phyloP scores from a whole-genome alignment of 1,140 invertebrate genomes.

The Hirudo medicinalis region DNA sequence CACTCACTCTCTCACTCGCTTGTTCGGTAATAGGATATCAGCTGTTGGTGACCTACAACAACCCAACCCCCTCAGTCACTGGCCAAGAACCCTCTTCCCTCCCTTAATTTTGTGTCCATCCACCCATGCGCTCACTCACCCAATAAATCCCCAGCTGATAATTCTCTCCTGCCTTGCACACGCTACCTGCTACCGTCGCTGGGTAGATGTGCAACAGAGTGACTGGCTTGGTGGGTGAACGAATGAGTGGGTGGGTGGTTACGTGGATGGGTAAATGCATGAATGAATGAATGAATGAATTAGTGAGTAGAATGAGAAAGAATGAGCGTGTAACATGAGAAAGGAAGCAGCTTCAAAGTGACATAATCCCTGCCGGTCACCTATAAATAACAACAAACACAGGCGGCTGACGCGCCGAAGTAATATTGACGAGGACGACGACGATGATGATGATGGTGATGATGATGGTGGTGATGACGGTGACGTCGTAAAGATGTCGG shows the following conservation, averaged over 20 bases:
- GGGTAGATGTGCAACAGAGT: neutral
- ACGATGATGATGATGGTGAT: too few relatives aligned
- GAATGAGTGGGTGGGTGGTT: neutral
- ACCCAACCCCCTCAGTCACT: neutral
- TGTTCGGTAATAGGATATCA: conserved; percentile 26
- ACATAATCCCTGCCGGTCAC: too few relatives aligned
- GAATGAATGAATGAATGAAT: neutral
- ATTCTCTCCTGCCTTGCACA: neutral
- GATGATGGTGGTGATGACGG: too few relatives aligned
- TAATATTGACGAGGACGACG: too few relatives aligned
- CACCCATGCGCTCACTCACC: conserved; percentile 21
- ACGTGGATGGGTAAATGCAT: neutral
- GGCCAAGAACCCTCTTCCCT: conserved; percentile 16
- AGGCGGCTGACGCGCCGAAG: too few relatives aligned
- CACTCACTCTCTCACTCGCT: conserved; percentile 14
- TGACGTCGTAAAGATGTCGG: too few relatives aligned
- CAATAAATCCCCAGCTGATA: conserved; percentile 2
- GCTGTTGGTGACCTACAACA: neutral
- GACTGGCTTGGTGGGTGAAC: neutral
- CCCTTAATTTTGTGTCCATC: conserved; percentile 20
- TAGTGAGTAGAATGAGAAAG: too few relatives aligned
- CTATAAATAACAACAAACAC: too few relatives aligned
- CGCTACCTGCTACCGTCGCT: neutral
- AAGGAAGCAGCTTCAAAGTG: too few relatives aligned
- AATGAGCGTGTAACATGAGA: too few relatives aligned